Base-by-base conservation (phyloP, 2,888 invertebrate genomes). In the Choristoneura rosaceana region DNA sequence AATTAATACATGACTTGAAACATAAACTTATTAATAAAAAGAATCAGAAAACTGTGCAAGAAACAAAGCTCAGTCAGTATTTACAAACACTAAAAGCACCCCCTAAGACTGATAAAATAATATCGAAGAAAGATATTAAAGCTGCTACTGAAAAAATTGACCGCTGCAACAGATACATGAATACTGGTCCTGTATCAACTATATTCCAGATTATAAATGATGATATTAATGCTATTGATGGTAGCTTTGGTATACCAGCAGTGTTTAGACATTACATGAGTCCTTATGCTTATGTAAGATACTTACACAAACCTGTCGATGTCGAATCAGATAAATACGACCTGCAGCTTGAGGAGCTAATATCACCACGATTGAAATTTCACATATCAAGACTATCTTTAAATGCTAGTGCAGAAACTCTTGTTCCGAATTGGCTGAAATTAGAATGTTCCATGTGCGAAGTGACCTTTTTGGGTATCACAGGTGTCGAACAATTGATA, bases 321-420 rank as follows among this genome's bases (percentile, higher is more conserved):
- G 50, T 2, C 58, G 43, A 15, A 10, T 9, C 69, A 8, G 12
- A 65, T 0, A 74, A 79, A 9, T 84, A 85, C 64, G 88, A 91
- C 73, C 71, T 91, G 4, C 87, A 87, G 41, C 62, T 92, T 0
- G 82, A 90, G 74, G 92, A 92, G 70, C 81, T 78, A 0, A 9
- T 87, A 0, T 66, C 76, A 1, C 91, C 91, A 0, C 76, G 77
- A 10, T 79, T 80, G 33, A 25, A 74, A 2, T 78, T 83, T 1
- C 58, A 71, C 14, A 50, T 87, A 0, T 74, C 71, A 7, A 9
- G 25, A 0, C 7, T 50, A 41, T 7, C 15, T 38, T 43, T 25
- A 14, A 8, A 64, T 0, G 0, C 7, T n/a, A 14, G 4, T 41
- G 12, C 12, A 33, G 12, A 5, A 3, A 10, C 47, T 4, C 5